Conservation (phyloP, 2,113 vertebrate species). For the Oreochromis aureus region DNA sequence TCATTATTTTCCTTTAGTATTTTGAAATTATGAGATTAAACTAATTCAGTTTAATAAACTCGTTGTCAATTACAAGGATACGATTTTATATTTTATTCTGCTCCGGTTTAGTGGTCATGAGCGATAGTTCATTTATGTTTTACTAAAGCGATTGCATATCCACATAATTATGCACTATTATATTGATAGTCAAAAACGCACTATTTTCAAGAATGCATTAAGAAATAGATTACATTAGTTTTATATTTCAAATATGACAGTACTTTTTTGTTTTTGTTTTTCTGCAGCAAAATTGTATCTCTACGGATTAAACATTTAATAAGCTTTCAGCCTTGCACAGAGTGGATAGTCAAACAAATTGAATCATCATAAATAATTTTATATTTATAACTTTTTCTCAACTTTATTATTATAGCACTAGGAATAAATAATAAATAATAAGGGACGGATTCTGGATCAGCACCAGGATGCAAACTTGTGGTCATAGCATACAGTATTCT, state of each 20-base stretch:
- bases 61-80: background rate
- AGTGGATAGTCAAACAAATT: background rate
- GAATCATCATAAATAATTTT: background rate
- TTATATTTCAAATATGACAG: background rate
- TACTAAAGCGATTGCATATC: background rate
- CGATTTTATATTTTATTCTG: background rate
- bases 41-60: background rate
- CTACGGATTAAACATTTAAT: background rate
- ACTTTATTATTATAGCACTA: background rate
- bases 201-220: background rate
- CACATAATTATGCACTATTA: background rate
- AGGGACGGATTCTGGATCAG: background rate
- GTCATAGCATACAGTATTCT: background rate
- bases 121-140: background rate
- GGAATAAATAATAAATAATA: background rate
- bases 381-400: background rate
- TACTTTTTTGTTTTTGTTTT: background rate
- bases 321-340: background rate
- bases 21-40: background rate
- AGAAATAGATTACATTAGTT: fast-evolving
- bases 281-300: background rate
- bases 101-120: background rate
- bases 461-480: background rate
- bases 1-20: background rate
- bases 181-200: background rate